phyloP scores from a whole-genome alignment of 1,140 invertebrate species.

The Plutomurus gul region DNA sequence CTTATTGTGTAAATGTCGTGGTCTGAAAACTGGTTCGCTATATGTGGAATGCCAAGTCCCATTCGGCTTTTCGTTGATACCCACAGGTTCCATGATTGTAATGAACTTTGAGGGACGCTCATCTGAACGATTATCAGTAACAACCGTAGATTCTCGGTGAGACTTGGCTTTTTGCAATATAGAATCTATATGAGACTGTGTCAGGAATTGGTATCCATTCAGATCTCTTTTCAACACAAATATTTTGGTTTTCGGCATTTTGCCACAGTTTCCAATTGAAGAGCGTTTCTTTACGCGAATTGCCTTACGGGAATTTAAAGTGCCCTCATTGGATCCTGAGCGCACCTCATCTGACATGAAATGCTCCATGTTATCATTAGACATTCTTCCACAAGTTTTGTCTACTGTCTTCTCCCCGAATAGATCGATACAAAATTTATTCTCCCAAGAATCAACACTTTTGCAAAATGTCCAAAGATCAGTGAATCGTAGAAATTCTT shows the following conservation, averaged over 20 bases:
- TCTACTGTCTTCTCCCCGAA: slow-evolving; percentile 33
- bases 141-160: slow-evolving; percentile 3
- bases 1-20: slow-evolving; percentile 26
- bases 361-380: slow-evolving; percentile 6
- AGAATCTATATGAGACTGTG: neutral
- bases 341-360: no score
- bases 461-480: slow-evolving; percentile 36
- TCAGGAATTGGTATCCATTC: slow-evolving; percentile 11
- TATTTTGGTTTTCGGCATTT: slow-evolving; percentile 32
- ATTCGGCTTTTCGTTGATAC: slow-evolving; percentile 3
- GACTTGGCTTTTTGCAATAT: neutral
- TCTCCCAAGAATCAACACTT: slow-evolving; percentile 38
- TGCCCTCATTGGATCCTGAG: no score
- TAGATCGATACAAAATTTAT: slow-evolving; percentile 36
- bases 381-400: neutral
- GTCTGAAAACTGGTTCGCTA: slow-evolving; percentile 41
- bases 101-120: slow-evolving; percentile 13
- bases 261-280: neutral
- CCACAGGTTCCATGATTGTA: slow-evolving; percentile 41
- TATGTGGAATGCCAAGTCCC: slow-evolving; percentile 36
- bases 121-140: slow-evolving; percentile 25
- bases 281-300: neutral
- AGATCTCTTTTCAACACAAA: slow-evolving; percentile 42
- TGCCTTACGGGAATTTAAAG: no score
- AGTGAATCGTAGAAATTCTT: slow-evolving; percentile 33